These are phyloP conservation scores for Cynoglossus semilaevis DNA, from an alignment of 2,113 vertebrate genomes.

Conservation along the genomic window DNA sequence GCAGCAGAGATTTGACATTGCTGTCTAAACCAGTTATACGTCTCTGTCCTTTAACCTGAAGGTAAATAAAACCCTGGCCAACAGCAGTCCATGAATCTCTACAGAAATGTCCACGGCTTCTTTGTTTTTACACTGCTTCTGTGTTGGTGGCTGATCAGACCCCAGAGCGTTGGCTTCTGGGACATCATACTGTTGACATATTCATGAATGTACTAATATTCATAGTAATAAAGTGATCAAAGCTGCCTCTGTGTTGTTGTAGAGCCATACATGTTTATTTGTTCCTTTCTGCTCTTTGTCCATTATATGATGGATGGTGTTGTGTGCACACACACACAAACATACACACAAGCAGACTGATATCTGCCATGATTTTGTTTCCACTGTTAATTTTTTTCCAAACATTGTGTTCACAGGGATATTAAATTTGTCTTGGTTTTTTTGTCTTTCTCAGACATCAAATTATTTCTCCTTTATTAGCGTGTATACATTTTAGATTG, in stretches of 20 bases:
- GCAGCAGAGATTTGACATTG: conserved; percentile 2
- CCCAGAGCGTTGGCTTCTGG: conserved; percentile 44
- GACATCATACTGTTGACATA: conserved; percentile 69
- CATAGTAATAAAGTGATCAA: conserved; percentile 71
- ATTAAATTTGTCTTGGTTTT: no score
- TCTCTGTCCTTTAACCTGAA: background rate
- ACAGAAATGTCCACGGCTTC: conserved; percentile 14
- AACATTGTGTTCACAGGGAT: no score
- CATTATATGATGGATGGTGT: conserved; percentile 61
- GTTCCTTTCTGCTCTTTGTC: conserved; percentile 56
- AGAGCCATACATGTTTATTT: background rate
- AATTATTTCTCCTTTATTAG: background rate
- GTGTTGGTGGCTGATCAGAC: conserved; percentile 29
- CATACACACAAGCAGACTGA: conserved; percentile 31
- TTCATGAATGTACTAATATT: conserved; percentile 76
- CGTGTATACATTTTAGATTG: background rate
- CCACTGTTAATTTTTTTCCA: no score
- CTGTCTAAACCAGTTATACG: no score
- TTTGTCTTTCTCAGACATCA: background rate
- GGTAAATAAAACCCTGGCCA: conserved; percentile 2
- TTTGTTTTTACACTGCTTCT: conserved; percentile 8
- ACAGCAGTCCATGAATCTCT: conserved; percentile 32
- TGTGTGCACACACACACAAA: conserved; percentile 26
- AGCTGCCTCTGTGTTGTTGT: conserved; percentile 27
- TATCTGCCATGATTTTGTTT: conserved; percentile 69